Conservation (phyloP, 2,888 invertebrate genomes). For the Chironomus riparius region DNA sequence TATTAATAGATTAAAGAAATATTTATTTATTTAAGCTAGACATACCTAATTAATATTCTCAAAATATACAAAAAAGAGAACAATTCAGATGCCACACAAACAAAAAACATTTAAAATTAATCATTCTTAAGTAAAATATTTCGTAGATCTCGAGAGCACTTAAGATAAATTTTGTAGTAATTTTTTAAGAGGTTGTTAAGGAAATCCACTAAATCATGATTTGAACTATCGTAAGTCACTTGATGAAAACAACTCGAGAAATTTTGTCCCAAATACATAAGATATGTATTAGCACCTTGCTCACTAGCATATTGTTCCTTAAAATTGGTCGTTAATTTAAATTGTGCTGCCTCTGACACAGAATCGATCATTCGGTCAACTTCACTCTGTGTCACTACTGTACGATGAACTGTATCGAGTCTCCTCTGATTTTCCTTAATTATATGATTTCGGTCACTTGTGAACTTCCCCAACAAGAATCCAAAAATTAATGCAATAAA, state of each 20-base stretch:
- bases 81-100: not conserved
- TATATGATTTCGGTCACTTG: slow-evolving; percentile 37
- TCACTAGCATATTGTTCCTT: not conserved
- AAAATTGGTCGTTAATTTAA: not conserved
- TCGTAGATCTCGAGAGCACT: not conserved
- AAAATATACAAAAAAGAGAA: not conserved
- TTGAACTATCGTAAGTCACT: not conserved
- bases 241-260: not conserved
- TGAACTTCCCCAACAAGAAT: slow-evolving; percentile 41
- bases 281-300: not conserved
- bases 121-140: not conserved
- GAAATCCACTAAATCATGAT: not conserved
- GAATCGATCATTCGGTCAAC: not conserved
- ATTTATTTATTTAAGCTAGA: too few species aligned
- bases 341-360: not conserved
- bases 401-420: not conserved
- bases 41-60: not conserved
- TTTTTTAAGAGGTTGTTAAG: not conserved
- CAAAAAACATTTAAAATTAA: not conserved
- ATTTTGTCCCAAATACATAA: not conserved
- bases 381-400: not conserved
- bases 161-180: not conserved
- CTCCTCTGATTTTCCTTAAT: not conserved
- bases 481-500: slow-evolving; percentile 41
- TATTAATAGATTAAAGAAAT: too few species aligned